A percentile compares a stretch with the other conserved stretches of the same genome.
Evolutionary conservation across 2,113 vertebrate species (phyloP).

Genomic region (Protobothrops flavoviridis): DNA sequence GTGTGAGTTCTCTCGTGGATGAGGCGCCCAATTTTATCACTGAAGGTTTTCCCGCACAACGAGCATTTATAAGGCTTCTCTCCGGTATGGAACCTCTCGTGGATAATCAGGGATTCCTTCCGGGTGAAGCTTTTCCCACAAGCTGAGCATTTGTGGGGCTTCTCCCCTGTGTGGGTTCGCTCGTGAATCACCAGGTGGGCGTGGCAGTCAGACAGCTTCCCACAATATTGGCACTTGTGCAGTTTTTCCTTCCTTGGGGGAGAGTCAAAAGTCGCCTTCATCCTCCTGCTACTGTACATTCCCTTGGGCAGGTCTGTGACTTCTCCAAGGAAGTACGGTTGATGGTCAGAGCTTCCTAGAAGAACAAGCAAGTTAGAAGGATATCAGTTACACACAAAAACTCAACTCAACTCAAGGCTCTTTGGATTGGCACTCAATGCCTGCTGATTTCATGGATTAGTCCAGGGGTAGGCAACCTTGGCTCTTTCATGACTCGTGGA

Average conservation of each 20-base stretch:
- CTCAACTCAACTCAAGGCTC: neutral
- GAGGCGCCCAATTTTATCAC: constrained; percentile 8
- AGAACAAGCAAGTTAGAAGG: neutral
- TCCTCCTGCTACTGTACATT: neutral
- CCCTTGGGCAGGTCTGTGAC: neutral
- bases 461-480: no score
- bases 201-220: neutral
- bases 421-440: neutral
- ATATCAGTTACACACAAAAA: neutral
- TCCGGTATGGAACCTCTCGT: constrained; percentile 8
- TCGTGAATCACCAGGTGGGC: constrained; percentile 9
- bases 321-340: neutral
- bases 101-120: constrained; percentile 23
- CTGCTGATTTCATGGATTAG: neutral
- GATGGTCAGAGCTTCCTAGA: neutral
- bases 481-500: no score
- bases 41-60: constrained; percentile 8
- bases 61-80: constrained; percentile 23
- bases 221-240: constrained; percentile 17
- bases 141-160: neutral
- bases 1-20: constrained; percentile 15
- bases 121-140: constrained; percentile 18
- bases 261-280: neutral
- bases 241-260: constrained; percentile 5
- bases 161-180: constrained; percentile 24